Base-by-base conservation (phyloP, 37 sponge, comb jelly and placozoan genomes). In the Geodia barretti region DNA sequence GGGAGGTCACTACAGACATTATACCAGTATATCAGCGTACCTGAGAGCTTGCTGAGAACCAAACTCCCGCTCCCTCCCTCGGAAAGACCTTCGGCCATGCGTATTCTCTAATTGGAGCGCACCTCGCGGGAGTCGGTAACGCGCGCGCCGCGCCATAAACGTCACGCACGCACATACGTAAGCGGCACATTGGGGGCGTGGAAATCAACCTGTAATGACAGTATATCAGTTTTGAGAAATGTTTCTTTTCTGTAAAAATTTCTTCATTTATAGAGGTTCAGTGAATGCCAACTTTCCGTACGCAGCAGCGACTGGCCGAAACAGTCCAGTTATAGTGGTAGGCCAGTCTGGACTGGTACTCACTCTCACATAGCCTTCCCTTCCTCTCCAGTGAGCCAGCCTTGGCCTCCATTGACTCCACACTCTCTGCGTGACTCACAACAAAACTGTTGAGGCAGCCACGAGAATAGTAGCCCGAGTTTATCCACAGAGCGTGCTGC, bases 401-500 rank as follows among this genome's bases (percentile, higher is more conserved):
- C 59, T 75, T 83, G 5, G 34, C 31, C 1, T 20, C n/a, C 95
- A 95, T 95, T 33, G 36, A 68, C 35, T 77, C 63, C 1, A 41
- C 23, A 1, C 89, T 79, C 39, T 95, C 89, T 41, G 61, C 76
- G 66, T 88, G 89, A 28, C 76, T 85, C 25, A 91, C 82, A 24
- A 95, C 26, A 61, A 88, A 88, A 1, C 11, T 38, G 62, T 91
- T 88, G 32, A 68, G 65, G 64, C 95, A 95, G 4, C 95, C 95
- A 54, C 95, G 62, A n/a, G 81, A 86, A 32, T 75, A 80, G 74
- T 72, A 41, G 23, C 87, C 95, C 19, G 95, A 91, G 77, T 95
- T 88, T 70, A 95, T 91, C 4, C 92, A 62, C 0, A 72, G 64
- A 58, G 91, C 95, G 70, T 95, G 95, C 19, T 66, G 21, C 36